Conservation (phyloP, 2,888 invertebrate species). For the Drosophila flavopinicola region DNA sequence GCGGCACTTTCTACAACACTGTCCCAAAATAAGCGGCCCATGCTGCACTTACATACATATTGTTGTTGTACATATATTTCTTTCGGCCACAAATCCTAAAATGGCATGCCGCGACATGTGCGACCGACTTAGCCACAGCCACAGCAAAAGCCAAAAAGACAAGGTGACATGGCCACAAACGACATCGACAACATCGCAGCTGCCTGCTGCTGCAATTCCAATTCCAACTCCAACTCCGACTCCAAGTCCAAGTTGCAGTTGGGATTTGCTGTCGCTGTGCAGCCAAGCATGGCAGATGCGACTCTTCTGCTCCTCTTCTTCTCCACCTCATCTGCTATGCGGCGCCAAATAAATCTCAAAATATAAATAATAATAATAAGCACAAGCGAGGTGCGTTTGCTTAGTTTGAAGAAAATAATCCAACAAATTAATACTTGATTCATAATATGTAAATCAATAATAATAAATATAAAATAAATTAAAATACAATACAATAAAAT, state of each 20-base stretch:
- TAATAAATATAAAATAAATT: too few relatives aligned
- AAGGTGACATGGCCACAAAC: conserved; percentile 69
- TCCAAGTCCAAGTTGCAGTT: conserved; percentile 34
- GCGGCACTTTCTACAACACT: conserved; percentile 71
- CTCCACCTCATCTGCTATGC: too few relatives aligned
- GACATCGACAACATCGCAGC: conserved; percentile 41
- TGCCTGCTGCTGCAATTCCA: conserved; percentile 48
- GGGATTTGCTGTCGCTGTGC: conserved; percentile 27
- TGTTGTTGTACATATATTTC: too few relatives aligned
- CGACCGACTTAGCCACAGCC: conserved; percentile 80
- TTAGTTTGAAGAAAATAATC: too few relatives aligned
- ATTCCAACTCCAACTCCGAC: conserved; percentile 36
- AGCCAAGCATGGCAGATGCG: conserved; percentile 70
- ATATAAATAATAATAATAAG: conserved; percentile 67
- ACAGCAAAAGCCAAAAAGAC: conserved; percentile 58
- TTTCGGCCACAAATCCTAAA: conserved; percentile 79
- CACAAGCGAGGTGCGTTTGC: conserved; percentile 41
- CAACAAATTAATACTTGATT: too few relatives aligned
- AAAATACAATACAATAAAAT: too few relatives aligned
- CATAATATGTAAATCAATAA: too few relatives aligned
- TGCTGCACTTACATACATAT: conserved; percentile 54
- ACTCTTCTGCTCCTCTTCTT: conserved; percentile 33
- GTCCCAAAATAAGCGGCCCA: conserved; percentile 76
- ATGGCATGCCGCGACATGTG: conserved; percentile 80
- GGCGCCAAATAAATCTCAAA: conserved; percentile 62